These are phyloP conservation scores for Nomada flava DNA, from an alignment of 2,888 invertebrate species.

Conservation along the genomic window DNA sequence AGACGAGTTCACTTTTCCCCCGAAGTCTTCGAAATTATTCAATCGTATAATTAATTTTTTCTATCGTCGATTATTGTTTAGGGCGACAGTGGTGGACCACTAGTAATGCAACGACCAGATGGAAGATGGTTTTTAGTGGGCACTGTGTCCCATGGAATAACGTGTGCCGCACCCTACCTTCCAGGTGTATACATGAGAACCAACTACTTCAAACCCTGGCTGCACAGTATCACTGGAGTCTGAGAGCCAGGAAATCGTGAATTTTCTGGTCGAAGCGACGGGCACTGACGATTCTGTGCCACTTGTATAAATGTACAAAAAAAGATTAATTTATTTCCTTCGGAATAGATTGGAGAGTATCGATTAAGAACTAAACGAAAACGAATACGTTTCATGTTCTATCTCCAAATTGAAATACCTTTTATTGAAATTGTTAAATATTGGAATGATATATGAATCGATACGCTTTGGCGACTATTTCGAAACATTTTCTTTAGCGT, in stretches of 20 bases:
- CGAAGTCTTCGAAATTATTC: background rate
- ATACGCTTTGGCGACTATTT: background rate
- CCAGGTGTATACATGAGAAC: constrained; percentile 98
- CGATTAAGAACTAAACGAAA: constrained; percentile 31
- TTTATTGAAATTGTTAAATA: background rate
- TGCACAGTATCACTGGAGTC: constrained; percentile 88
- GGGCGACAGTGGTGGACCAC: constrained; percentile 97
- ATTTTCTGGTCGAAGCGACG: constrained; percentile 28
- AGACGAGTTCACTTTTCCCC: no score
- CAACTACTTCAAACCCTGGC: constrained; percentile 96
- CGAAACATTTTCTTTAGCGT: constrained; percentile 26
- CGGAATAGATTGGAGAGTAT: constrained; percentile 51
- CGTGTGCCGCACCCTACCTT: constrained; percentile 95
- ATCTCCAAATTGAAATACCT: constrained; percentile 36
- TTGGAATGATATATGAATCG: constrained; percentile 3
- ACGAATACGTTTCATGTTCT: constrained; percentile 19
- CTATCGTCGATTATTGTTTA: constrained; percentile 79
- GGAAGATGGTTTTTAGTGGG: constrained; percentile 95
- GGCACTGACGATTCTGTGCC: constrained; percentile 71
- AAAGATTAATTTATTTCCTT: constrained; percentile 78
- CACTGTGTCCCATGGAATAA: constrained; percentile 97
- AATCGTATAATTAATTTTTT: background rate
- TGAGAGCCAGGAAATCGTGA: constrained; percentile 45
- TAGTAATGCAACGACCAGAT: constrained; percentile 92
- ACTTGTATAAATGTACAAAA: constrained; percentile 83